These are phyloP conservation scores for Tribolium madens DNA, from an alignment of 1,140 invertebrate genomes.

Conservation along the genomic window DNA sequence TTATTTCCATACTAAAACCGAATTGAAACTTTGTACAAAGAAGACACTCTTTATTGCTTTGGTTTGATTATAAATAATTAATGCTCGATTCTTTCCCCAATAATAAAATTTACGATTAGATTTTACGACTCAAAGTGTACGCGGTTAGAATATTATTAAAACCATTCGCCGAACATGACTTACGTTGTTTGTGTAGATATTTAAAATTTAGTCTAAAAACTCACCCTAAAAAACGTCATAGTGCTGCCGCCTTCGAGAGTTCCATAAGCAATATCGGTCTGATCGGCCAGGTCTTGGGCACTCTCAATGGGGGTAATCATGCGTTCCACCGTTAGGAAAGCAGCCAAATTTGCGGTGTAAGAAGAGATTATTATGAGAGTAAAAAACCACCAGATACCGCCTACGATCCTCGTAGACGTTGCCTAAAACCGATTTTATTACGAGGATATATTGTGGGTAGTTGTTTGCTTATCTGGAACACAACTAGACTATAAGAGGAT, in stretches of 20 bases:
- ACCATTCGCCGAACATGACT: too few relatives aligned
- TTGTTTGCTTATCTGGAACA: slow-evolving; percentile 25
- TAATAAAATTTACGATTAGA: background rate
- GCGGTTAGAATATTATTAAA: background rate
- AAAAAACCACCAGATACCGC: slow-evolving; percentile 99
- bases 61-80: slow-evolving; percentile 12
- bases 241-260: slow-evolving; percentile 94
- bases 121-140: background rate
- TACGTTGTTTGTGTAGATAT: background rate
- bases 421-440: slow-evolving; percentile 71
- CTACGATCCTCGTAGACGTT: slow-evolving; percentile 92
- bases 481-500: slow-evolving; percentile 13
- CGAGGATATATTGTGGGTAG: background rate
- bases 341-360: slow-evolving; percentile 96
- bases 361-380: slow-evolving; percentile 98
- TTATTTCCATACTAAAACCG: slow-evolving; percentile 12
- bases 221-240: slow-evolving; percentile 96
- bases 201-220: too few relatives aligned
- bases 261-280: slow-evolving; percentile 94
- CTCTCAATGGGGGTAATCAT: slow-evolving; percentile 98
- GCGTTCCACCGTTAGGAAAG: slow-evolving; percentile 96
- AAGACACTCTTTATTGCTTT: background rate
- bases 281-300: slow-evolving; percentile 93
- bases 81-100: background rate
- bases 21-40: background rate